Evolutionary conservation across 2,113 vertebrate genomes (phyloP).

Genomic region (Python bivittatus): DNA sequence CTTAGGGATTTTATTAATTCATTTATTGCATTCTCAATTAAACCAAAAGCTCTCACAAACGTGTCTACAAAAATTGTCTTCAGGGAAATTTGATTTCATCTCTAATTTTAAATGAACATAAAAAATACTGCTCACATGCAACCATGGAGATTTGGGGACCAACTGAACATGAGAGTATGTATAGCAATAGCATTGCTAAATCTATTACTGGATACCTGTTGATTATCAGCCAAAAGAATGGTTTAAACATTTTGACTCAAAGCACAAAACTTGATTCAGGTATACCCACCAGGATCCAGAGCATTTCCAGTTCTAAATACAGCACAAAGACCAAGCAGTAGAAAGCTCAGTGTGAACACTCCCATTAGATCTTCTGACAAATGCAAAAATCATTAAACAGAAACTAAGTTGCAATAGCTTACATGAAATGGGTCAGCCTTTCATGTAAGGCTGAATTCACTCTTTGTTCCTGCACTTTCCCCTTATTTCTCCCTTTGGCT

Average conservation of each 20-base stretch:
- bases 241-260: not conserved
- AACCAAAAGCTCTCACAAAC: not conserved
- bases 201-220: not conserved
- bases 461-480: conserved; percentile 2
- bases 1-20: not conserved
- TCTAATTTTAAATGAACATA: not conserved
- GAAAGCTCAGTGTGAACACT: conserved; percentile 20
- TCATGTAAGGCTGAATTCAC: not conserved
- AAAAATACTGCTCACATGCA: not conserved
- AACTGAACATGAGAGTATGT: not conserved
- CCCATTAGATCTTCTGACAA: conserved; percentile 15
- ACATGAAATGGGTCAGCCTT: conserved; percentile 1
- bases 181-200: not conserved
- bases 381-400: conserved; percentile 23
- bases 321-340: not conserved
- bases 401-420: not conserved
- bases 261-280: not conserved
- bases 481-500: not conserved
- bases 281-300: not conserved
- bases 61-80: not conserved
- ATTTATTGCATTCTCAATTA: not conserved
- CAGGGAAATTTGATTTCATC: not conserved
- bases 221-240: not conserved
- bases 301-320: conserved; percentile 3
- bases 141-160: not conserved